Evolutionary conservation across 2,888 invertebrate species (phyloP).

Genomic region (Drosophila flavopinicola): DNA sequence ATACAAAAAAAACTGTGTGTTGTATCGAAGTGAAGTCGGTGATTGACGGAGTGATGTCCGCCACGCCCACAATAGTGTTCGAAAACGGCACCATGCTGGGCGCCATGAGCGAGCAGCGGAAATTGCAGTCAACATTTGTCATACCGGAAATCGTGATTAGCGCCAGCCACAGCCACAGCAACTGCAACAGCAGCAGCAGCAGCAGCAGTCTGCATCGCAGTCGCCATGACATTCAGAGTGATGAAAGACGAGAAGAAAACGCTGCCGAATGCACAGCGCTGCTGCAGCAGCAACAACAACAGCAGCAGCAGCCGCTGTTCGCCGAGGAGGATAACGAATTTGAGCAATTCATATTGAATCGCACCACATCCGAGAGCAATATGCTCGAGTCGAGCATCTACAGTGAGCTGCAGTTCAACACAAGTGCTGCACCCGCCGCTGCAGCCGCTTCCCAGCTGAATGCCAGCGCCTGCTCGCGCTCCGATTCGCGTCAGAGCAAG

Average conservation of each 20-base stretch:
- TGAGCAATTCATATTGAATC: slow-evolving; percentile 79
- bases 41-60: slow-evolving; percentile 32
- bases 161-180: slow-evolving; percentile 62
- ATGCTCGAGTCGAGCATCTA: slow-evolving; percentile 81
- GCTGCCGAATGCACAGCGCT: slow-evolving; percentile 73
- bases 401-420: slow-evolving; percentile 75
- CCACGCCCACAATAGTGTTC: slow-evolving; percentile 67
- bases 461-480: slow-evolving; percentile 73
- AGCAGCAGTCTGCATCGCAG: slow-evolving; percentile 68
- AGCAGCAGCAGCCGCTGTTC: background rate
- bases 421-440: slow-evolving; percentile 25
- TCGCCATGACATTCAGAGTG: slow-evolving; percentile 54
- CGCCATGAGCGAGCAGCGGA: slow-evolving; percentile 65
- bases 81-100: slow-evolving; percentile 84
- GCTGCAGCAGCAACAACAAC: slow-evolving; percentile 49
- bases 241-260: slow-evolving; percentile 37
- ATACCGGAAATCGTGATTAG: slow-evolving; percentile 81
- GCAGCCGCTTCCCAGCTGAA: slow-evolving; percentile 61
- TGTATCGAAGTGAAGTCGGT: slow-evolving; percentile 20
- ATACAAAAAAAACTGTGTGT: background rate
- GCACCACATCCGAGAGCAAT: slow-evolving; percentile 81
- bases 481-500: slow-evolving; percentile 74
- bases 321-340: slow-evolving; percentile 66
- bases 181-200: slow-evolving; percentile 62
- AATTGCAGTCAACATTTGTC: slow-evolving; percentile 43